A percentile compares a stretch with the other conserved stretches of the same genome.
Conservation (phyloP, 2,113 vertebrate species). For the Gymnorhina tibicen region DNA sequence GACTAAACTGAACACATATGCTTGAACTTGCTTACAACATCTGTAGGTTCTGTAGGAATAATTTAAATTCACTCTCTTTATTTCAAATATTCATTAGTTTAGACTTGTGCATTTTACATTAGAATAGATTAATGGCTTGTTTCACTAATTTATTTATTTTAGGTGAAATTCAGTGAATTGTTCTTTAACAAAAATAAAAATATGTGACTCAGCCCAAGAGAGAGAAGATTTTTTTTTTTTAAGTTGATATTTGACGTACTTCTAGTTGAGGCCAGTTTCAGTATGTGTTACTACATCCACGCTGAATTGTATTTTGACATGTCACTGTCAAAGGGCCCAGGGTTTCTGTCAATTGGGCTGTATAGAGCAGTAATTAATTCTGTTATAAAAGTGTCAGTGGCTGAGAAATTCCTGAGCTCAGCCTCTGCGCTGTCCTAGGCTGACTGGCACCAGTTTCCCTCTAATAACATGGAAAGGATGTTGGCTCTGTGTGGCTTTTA, state of each 20-base stretch:
- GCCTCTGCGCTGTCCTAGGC: not conserved
- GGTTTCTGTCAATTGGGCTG: not conserved
- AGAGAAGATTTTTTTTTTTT: too few relatives aligned
- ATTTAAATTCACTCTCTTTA: not conserved
- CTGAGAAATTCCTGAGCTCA: not conserved
- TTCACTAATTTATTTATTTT: not conserved
- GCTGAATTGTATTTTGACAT: not conserved
- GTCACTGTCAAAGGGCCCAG: not conserved
- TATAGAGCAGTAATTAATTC: slow-evolving; percentile 30
- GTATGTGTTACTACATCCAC: not conserved
- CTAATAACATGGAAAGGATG: not conserved
- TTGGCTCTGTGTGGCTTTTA: not conserved
- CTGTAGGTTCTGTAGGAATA: not conserved
- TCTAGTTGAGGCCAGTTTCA: not conserved
- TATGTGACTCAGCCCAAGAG: not conserved
- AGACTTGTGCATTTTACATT: not conserved
- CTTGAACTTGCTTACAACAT: not conserved
- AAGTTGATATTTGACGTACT: not conserved
- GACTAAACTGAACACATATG: not conserved
- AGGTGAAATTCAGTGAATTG: not conserved
- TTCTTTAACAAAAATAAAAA: not conserved
- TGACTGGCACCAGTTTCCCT: not conserved
- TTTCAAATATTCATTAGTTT: not conserved
- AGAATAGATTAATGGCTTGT: not conserved
- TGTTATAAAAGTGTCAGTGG: not conserved